Evolutionary conservation across 2,113 vertebrate species (phyloP).

Genomic region (Psephotus haematonotus): DNA sequence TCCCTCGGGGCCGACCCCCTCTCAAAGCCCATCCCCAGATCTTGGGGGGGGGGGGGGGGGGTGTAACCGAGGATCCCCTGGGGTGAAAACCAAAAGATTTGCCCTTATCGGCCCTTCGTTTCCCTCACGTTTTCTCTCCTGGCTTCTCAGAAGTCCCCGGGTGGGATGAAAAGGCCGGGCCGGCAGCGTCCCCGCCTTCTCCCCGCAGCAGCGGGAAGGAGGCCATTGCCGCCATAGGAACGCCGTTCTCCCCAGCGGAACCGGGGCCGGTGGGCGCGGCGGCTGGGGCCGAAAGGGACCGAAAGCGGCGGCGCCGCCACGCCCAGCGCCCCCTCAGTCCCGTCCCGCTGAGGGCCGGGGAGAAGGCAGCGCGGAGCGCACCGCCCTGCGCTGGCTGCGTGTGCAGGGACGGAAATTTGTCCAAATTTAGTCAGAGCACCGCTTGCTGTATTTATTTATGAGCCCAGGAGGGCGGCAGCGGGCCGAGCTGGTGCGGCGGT

Average conservation of each 20-base stretch:
- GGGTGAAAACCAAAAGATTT: background rate
- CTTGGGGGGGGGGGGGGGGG: too few relatives aligned
- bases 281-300: too few relatives aligned
- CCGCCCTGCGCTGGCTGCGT: background rate
- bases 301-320: too few relatives aligned
- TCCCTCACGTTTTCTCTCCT: background rate
- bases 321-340: too few relatives aligned
- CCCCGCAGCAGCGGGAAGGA: background rate
- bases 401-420: background rate
- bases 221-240: background rate
- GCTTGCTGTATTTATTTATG: background rate
- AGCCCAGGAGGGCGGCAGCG: background rate
- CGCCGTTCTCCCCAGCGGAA: background rate
- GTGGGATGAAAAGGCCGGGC: background rate
- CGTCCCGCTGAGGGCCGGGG: background rate
- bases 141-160: background rate
- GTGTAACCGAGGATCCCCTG: background rate
- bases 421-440: background rate
- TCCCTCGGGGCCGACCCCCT: background rate
- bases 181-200: background rate
- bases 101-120: rapidly evolving
- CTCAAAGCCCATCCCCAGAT: background rate
- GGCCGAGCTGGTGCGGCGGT: too few relatives aligned
- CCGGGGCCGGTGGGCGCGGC: too few relatives aligned
- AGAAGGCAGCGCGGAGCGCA: too few relatives aligned